phyloP scores from a whole-genome alignment of 1,140 invertebrate genomes.

The Leptonema lineaticorne region DNA sequence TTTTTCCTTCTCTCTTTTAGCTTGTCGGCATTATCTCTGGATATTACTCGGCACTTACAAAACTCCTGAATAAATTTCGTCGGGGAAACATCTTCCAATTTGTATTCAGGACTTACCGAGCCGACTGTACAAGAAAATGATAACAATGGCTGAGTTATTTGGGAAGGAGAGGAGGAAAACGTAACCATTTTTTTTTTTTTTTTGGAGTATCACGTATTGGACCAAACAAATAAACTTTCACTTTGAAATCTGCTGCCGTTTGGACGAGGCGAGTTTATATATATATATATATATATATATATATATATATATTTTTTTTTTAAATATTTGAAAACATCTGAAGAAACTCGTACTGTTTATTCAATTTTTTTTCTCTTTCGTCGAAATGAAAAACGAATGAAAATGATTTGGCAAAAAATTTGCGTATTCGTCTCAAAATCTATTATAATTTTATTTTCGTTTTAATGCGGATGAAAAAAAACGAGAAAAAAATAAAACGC shows the following conservation, averaged over 20 bases:
- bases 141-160: constrained; percentile 25
- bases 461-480: neutral
- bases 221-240: constrained; percentile 23
- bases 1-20: constrained; percentile 6
- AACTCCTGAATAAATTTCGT: constrained; percentile 26
- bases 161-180: no score
- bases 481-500: no score
- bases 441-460: neutral
- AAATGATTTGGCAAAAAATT: neutral
- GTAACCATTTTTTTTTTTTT: constrained; percentile 13
- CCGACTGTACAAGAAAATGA: constrained; percentile 14
- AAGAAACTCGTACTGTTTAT: no score
- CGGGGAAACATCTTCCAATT: constrained; percentile 21
- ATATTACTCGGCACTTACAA: constrained; percentile 21
- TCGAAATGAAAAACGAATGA: neutral
- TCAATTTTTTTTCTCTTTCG: no score
- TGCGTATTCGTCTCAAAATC: neutral
- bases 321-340: no score
- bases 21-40: constrained; percentile 2
- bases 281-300: no score
- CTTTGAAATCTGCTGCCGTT: neutral
- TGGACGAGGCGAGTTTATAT: neutral
- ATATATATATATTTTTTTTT: no score
- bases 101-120: constrained; percentile 22
- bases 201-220: constrained; percentile 11